A percentile compares a stretch with the other conserved stretches of the same genome.
phyloP scores from a whole-genome alignment of 2,888 invertebrate species.

The Acrobeloides nanus region DNA sequence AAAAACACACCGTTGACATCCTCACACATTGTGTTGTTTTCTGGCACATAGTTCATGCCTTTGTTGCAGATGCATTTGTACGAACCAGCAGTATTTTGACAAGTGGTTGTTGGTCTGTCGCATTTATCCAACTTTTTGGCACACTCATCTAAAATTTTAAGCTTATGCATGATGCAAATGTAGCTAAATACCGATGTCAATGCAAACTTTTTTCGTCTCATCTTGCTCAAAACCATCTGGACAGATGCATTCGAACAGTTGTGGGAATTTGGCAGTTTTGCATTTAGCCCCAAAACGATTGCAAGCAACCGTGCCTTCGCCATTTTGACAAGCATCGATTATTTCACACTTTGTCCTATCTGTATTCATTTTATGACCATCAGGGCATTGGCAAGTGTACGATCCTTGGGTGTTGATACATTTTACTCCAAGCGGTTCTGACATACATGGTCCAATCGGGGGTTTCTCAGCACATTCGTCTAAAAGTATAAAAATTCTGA shows the following conservation, averaged over 20 bases:
- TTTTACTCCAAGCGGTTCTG: background rate
- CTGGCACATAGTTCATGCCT: background rate
- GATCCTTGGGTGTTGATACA: constrained; percentile 5
- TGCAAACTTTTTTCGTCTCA: constrained; percentile 1
- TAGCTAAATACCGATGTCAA: background rate
- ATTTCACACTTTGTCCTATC: constrained; percentile 2
- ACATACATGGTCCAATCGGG: background rate
- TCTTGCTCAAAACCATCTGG: background rate
- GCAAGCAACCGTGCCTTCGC: constrained; percentile 2
- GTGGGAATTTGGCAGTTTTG: background rate
- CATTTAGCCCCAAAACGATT: constrained; percentile 5
- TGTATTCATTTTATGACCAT: background rate
- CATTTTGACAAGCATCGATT: constrained; percentile 2
- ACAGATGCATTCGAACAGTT: background rate
- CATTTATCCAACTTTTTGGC: constrained; percentile 1
- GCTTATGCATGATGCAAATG: background rate
- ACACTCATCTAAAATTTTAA: constrained; percentile 4
- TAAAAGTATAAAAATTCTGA: too few species aligned
- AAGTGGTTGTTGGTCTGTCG: constrained; percentile 2
- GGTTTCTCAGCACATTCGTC: background rate
- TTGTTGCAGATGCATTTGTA: background rate
- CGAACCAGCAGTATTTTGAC: constrained; percentile 1
- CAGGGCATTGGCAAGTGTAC: background rate
- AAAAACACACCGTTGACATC: constrained; percentile 4
- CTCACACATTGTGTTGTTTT: background rate